phyloP scores from a whole-genome alignment of 2,113 vertebrate species.

The Perca flavescens region DNA sequence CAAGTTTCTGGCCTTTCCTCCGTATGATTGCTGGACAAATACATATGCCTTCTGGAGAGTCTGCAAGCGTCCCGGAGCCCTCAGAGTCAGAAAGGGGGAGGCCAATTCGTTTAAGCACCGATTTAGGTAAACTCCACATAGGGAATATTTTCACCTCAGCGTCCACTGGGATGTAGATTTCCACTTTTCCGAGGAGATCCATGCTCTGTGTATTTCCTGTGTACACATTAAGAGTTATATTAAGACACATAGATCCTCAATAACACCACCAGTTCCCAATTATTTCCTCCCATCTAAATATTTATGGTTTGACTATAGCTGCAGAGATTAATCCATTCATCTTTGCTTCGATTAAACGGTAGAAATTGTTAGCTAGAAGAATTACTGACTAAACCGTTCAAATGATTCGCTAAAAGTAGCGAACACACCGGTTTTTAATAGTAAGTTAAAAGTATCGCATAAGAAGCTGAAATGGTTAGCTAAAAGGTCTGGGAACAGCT shows the following conservation, averaged over 20 bases:
- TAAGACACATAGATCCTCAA: not conserved
- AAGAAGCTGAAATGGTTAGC: too few relatives aligned
- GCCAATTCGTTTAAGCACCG: constrained; percentile 46
- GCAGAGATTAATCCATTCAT: too few relatives aligned
- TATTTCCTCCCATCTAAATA: not conserved
- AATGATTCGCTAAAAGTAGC: too few relatives aligned
- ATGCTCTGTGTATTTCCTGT: constrained; percentile 32
- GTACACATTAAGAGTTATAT: not conserved
- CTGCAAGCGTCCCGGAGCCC: not conserved
- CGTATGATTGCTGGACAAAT: constrained; percentile 63
- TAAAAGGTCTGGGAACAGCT: too few relatives aligned
- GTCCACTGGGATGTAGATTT: constrained; percentile 67
- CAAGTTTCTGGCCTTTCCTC: constrained; percentile 18
- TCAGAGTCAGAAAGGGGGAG: not conserved
- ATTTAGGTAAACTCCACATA: constrained; percentile 42
- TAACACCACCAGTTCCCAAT: not conserved
- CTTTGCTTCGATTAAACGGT: too few relatives aligned
- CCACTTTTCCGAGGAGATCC: constrained; percentile 27
- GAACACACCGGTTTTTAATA: too few relatives aligned
- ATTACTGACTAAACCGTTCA: too few relatives aligned
- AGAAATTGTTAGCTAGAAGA: too few relatives aligned
- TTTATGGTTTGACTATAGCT: too few relatives aligned
- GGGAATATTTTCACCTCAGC: constrained; percentile 64
- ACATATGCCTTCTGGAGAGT: constrained; percentile 50
- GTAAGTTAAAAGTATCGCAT: too few relatives aligned